A percentile compares a stretch with the other conserved stretches of the same genome.
Conservation (phyloP, 2,888 invertebrate genomes). For the Brenthis ino region DNA sequence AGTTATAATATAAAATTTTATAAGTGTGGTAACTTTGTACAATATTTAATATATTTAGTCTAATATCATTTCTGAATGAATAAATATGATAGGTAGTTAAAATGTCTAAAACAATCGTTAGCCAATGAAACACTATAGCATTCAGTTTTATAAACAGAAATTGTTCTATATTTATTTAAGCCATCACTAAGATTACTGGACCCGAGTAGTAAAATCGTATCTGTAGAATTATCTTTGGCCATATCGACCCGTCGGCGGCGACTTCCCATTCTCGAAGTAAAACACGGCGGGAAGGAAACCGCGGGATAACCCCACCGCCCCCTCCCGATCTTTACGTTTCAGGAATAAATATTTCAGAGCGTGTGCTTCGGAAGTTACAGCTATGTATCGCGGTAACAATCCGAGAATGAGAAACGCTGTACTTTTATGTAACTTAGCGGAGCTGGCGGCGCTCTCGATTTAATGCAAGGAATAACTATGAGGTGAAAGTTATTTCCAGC, state of each 20-base stretch:
- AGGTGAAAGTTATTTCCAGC: background rate
- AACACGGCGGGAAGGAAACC: constrained; percentile 82
- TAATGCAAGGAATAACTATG: background rate
- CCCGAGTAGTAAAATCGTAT: constrained; percentile 40
- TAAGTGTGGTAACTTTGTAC: no score
- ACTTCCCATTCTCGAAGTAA: constrained; percentile 83
- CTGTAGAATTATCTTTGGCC: constrained; percentile 71
- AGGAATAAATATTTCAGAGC: constrained; percentile 83
- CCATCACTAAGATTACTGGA: constrained; percentile 23
- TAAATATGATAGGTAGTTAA: no score
- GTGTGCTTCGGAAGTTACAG: constrained; percentile 82
- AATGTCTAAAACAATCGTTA: no score
- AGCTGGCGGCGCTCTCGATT: constrained; percentile 20
- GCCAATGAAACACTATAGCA: no score
- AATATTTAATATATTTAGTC: no score
- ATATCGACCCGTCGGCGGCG: constrained; percentile 81
- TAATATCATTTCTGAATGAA: no score
- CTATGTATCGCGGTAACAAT: constrained; percentile 81
- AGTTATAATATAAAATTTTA: no score
- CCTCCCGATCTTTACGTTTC: constrained; percentile 81
- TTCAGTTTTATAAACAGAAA: no score
- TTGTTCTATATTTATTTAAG: background rate
- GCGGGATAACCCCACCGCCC: constrained; percentile 75
- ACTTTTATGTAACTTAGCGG: constrained; percentile 62
- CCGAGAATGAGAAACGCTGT: constrained; percentile 74